These are phyloP conservation scores for Drosophila dunni DNA, from an alignment of 1,140 invertebrate genomes.

Conservation along the genomic window DNA sequence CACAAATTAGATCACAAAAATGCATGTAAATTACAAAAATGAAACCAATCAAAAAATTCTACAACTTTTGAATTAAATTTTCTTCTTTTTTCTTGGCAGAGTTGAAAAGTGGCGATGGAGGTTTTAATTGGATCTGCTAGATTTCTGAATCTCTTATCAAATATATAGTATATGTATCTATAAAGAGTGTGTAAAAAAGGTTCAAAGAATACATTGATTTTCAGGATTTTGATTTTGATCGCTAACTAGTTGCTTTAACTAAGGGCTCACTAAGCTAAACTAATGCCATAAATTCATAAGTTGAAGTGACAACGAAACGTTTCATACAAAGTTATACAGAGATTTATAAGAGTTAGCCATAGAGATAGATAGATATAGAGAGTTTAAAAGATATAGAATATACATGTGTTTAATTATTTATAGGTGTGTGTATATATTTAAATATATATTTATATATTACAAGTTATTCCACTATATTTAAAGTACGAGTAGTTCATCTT, in stretches of 20 bases:
- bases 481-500: slow-evolving; percentile 53
- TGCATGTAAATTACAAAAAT: slow-evolving; percentile 80
- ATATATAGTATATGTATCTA: too few relatives aligned
- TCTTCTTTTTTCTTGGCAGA: slow-evolving; percentile 5
- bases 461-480: slow-evolving; percentile 66
- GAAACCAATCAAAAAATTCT: slow-evolving; percentile 58
- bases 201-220: slow-evolving; percentile 49
- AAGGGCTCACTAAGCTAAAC: slow-evolving; percentile 31
- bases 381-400: slow-evolving; percentile 39
- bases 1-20: slow-evolving; percentile 83
- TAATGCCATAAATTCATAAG: slow-evolving; percentile 43
- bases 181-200: slow-evolving; percentile 30
- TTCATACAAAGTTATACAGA: slow-evolving; percentile 48
- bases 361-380: slow-evolving; percentile 31
- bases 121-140: slow-evolving; percentile 27
- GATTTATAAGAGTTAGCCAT: slow-evolving; percentile 42
- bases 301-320: slow-evolving; percentile 45
- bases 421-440: slow-evolving; percentile 33
- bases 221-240: slow-evolving; percentile 70
- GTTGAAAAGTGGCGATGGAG: slow-evolving; percentile 48
- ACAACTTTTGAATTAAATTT: slow-evolving; percentile 44
- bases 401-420: slow-evolving; percentile 42
- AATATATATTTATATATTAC: slow-evolving; percentile 58
- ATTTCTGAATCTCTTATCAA: slow-evolving; percentile 55
- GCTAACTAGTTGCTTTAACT: slow-evolving; percentile 35